Evolutionary conservation across 2,797 vertebrate genomes (phyloP).

Genomic region (Danio tinwini): DNA sequence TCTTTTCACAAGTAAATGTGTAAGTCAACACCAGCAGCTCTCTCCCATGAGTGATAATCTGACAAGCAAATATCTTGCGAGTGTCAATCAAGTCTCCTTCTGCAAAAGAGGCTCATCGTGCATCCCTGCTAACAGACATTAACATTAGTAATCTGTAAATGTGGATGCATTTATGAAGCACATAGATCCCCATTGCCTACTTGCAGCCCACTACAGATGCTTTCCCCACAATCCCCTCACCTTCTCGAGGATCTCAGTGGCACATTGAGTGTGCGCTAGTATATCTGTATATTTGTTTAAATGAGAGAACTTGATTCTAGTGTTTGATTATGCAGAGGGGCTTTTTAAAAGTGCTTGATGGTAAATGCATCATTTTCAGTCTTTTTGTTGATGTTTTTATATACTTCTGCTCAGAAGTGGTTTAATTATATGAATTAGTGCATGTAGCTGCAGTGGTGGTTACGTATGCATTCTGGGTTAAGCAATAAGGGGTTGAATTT

Average conservation of each 20-base stretch:
- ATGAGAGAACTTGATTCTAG: slow-evolving; percentile 36
- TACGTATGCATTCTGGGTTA: background rate
- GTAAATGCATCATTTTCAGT: slow-evolving; percentile 7
- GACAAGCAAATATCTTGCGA: slow-evolving; percentile 43
- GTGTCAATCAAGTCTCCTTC: slow-evolving; percentile 50
- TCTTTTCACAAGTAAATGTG: slow-evolving; percentile 41
- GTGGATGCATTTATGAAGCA: slow-evolving; percentile 34
- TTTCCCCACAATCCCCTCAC: slow-evolving; percentile 40
- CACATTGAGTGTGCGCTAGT: slow-evolving; percentile 15
- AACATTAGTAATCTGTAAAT: slow-evolving; percentile 10
- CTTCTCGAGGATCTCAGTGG: slow-evolving; percentile 31
- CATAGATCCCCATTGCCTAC: slow-evolving; percentile 18
- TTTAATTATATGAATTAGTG: slow-evolving; percentile 12
- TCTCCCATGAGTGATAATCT: slow-evolving; percentile 44
- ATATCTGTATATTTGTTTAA: slow-evolving; percentile 32
- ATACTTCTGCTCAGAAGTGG: slow-evolving; percentile 21
- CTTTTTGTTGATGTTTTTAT: slow-evolving; percentile 20
- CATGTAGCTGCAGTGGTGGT: background rate
- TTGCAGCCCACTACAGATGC: slow-evolving; percentile 22
- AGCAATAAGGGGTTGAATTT: background rate
- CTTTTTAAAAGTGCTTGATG: slow-evolving; percentile 31
- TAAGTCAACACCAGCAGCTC: slow-evolving; percentile 35
- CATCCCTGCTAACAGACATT: slow-evolving; percentile 8
- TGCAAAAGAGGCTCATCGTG: slow-evolving; percentile 27
- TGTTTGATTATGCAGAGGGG: slow-evolving; percentile 43